A percentile compares a stretch with the other conserved stretches of the same genome.
These are phyloP conservation scores for Papilio polytes DNA, from an alignment of 1,140 invertebrate genomes.

Conservation along the genomic window DNA sequence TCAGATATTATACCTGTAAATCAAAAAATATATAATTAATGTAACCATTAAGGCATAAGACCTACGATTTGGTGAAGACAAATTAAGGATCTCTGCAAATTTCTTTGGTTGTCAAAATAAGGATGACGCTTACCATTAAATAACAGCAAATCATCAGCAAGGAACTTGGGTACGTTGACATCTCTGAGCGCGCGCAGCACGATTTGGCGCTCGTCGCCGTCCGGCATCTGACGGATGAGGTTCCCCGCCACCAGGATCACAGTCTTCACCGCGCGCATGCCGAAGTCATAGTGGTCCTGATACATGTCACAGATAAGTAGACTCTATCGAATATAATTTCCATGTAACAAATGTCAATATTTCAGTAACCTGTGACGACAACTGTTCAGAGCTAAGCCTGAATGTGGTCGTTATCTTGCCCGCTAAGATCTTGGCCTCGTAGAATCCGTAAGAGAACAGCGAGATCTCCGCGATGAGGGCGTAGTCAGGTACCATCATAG, in stretches of 20 bases:
- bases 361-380: constrained; percentile 87
- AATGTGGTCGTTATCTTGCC: constrained; percentile 96
- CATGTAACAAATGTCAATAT: not conserved
- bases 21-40: not conserved
- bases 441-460: constrained; percentile 95
- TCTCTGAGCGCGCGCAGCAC: constrained; percentile 93
- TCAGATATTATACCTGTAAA: constrained; percentile 93
- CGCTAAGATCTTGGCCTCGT: constrained; percentile 90
- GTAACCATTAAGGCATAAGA: not conserved
- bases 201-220: constrained; percentile 90
- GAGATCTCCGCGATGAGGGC: constrained; percentile 96
- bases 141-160: constrained; percentile 93
- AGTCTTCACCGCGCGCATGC: constrained; percentile 93
- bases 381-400: constrained; percentile 94
- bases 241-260: constrained; percentile 92
- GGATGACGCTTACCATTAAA: constrained; percentile 85
- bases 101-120: not conserved
- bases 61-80: too few species aligned
- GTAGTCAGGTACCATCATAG: constrained; percentile 98
- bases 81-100: too few species aligned
- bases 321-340: not conserved
- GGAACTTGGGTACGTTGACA: constrained; percentile 96
- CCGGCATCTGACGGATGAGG: constrained; percentile 91
- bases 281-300: constrained; percentile 96
- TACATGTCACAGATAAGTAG: constrained; percentile 27